Percentiles rank a stretch among this genome's conserved stretches.
Conservation (phyloP, 2,797 vertebrate genomes). For the Sebastolobus altivelis region DNA sequence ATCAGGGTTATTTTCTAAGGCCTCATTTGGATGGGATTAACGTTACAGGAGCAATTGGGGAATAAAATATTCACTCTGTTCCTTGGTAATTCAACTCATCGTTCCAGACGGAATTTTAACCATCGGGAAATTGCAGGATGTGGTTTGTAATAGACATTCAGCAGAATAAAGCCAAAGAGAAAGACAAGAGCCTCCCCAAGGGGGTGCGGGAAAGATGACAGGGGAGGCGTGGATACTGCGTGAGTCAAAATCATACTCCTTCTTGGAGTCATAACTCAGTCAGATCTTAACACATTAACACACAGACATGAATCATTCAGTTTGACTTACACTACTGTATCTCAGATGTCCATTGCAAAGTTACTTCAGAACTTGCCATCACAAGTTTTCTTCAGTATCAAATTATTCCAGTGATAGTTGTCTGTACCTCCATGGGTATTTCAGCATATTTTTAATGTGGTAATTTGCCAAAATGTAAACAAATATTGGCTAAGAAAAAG, state of each 20-base stretch:
- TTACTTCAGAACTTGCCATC: not conserved
- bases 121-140: not conserved
- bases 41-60: not conserved
- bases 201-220: not conserved
- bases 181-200: not conserved
- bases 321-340: not conserved
- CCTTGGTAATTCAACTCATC: constrained; percentile 1
- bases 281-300: not conserved
- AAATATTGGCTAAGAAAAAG: not conserved
- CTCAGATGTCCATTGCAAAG: not conserved
- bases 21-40: not conserved
- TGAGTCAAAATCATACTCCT: not conserved
- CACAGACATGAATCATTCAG: not conserved
- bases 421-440: not conserved
- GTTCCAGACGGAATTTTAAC: not conserved
- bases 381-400: not conserved
- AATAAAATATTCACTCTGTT: not conserved
- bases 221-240: not conserved
- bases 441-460: not conserved
- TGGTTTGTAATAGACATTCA: not conserved
- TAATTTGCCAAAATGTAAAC: not conserved
- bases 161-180: not conserved
- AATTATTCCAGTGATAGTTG: not conserved
- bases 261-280: not conserved
- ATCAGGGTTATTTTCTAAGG: not conserved